Percentiles rank a stretch among this genome's conserved stretches.
Conservation (phyloP, 2,888 invertebrate species). For the Carpatolechia fugitivella region DNA sequence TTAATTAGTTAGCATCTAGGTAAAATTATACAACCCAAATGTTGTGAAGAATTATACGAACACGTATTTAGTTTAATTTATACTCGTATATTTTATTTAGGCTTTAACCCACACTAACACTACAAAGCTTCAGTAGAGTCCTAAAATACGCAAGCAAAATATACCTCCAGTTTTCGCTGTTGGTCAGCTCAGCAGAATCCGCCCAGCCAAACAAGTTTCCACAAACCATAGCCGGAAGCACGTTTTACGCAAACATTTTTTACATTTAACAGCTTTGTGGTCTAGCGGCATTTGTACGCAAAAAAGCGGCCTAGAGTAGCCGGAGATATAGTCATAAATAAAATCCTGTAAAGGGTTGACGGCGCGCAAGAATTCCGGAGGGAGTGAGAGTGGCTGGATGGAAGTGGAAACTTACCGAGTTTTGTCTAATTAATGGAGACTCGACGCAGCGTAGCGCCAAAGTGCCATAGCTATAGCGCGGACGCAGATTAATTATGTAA, state of each 20-base stretch:
- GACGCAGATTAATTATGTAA: slow-evolving; percentile 64
- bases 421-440: slow-evolving; percentile 47
- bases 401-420: slow-evolving; percentile 31
- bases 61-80: too few species aligned
- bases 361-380: slow-evolving; percentile 19
- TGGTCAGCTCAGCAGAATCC: not conserved
- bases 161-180: not conserved
- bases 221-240: slow-evolving; percentile 3
- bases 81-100: not conserved
- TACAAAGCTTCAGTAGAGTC: not conserved
- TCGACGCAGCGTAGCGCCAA: slow-evolving; percentile 38
- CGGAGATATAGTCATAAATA: slow-evolving; percentile 9
- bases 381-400: slow-evolving; percentile 20
- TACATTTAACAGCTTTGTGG: slow-evolving; percentile 12
- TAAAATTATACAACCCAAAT: too few species aligned
- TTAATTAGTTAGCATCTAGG: too few species aligned
- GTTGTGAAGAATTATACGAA: too few species aligned
- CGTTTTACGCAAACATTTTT: slow-evolving; percentile 10
- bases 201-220: slow-evolving; percentile 2
- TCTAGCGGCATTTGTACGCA: slow-evolving; percentile 5
- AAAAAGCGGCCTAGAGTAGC: slow-evolving; percentile 8
- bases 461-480: slow-evolving; percentile 25
- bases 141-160: not conserved
- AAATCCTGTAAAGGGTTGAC: slow-evolving; percentile 24
- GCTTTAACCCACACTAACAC: not conserved